Percentiles rank a stretch among this genome's conserved stretches.
Conservation (phyloP, 2,888 invertebrate species). For the Mongoloraphidia duomilia region DNA sequence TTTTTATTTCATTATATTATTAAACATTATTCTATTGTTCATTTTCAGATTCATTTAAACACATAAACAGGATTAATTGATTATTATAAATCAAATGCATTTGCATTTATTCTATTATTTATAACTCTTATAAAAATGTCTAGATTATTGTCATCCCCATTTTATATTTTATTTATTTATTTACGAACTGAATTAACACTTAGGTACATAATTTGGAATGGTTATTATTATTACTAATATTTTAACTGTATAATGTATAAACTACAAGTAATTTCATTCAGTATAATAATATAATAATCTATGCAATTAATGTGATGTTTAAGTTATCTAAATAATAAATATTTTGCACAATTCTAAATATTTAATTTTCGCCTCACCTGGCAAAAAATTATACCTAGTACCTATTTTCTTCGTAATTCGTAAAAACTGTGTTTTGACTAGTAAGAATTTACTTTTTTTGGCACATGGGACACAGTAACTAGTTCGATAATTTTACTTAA, state of each 20-base stretch:
- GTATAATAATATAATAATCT: neutral
- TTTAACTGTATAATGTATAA: neutral
- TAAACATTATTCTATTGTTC: neutral
- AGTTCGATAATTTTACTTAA: no score
- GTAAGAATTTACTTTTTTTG: no score
- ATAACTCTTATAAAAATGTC: neutral
- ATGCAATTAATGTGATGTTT: neutral
- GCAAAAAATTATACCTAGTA: no score
- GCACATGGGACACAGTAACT: no score
- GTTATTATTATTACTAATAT: slow-evolving; percentile 15
- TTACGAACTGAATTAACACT: slow-evolving; percentile 28
- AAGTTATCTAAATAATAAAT: neutral
- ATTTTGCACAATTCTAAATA: neutral
- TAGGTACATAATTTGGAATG: slow-evolving; percentile 34
- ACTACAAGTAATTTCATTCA: neutral
- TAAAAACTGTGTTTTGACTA: no score
- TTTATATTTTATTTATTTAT: slow-evolving; percentile 19
- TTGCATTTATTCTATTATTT: neutral
- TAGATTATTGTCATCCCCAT: slow-evolving; percentile 1
- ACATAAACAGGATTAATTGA: neutral
- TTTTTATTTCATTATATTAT: neutral
- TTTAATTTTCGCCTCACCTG: no score
- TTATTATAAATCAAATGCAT: neutral
- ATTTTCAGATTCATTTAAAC: neutral
- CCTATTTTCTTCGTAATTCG: no score